Conservation (phyloP, 2,113 vertebrate genomes). For the Lathamus discolor region DNA sequence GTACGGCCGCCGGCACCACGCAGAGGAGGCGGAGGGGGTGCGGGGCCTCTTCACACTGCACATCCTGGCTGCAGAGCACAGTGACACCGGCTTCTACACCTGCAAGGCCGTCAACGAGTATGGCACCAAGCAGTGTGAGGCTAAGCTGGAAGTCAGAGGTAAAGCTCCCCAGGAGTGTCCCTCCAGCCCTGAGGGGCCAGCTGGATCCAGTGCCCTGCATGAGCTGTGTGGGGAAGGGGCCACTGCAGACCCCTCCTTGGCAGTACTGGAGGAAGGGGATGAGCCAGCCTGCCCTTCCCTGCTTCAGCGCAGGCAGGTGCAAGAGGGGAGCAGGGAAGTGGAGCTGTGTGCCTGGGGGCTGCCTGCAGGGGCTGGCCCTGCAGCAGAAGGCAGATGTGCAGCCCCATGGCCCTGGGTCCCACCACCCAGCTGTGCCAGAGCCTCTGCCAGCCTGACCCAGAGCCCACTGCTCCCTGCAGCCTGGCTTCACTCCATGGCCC, state of each 20-base stretch:
- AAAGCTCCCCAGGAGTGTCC: not conserved
- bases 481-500: not conserved
- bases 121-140: slow-evolving; percentile 93
- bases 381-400: not conserved
- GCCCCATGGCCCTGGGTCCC: not conserved
- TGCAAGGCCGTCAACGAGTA: slow-evolving; percentile 98
- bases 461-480: not conserved
- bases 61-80: slow-evolving; percentile 82
- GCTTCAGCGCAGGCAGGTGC: rapidly evolving
- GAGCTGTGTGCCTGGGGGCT: not conserved
- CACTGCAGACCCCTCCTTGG: not conserved
- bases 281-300: not conserved
- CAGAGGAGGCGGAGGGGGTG: slow-evolving; percentile 78
- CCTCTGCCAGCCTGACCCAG: not conserved
- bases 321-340: not conserved
- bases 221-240: not conserved
- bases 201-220: not conserved
- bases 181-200: not conserved
- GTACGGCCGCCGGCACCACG: slow-evolving; percentile 81
- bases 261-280: not conserved
- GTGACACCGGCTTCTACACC: slow-evolving; percentile 89
- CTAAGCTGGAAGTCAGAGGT: slow-evolving; percentile 93
- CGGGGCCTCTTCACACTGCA: slow-evolving; percentile 81
- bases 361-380: not conserved
- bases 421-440: not conserved